Conservation (phyloP, 2,797 vertebrate species). For the Glossophaga mutica region DNA sequence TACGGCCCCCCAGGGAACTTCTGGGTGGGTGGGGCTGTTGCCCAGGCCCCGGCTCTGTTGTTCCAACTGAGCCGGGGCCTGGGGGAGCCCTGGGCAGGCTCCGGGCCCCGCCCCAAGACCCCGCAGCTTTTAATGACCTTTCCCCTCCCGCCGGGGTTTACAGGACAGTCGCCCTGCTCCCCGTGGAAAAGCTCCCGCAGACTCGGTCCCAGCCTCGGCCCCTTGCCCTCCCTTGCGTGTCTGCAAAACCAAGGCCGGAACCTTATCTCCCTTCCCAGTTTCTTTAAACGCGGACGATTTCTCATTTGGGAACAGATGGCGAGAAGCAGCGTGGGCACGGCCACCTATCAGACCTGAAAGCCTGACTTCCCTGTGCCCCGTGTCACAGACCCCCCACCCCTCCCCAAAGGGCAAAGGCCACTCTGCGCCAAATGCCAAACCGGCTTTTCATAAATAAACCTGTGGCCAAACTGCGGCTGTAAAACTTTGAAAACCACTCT, state of each 20-base stretch:
- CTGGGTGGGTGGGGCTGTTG: not conserved
- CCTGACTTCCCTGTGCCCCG: not conserved
- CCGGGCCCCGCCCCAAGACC: not conserved
- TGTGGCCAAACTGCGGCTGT: constrained; percentile 76
- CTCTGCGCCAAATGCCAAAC: constrained; percentile 79
- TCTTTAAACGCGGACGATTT: not conserved
- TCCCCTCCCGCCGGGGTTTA: not conserved
- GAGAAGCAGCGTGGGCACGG: not conserved
- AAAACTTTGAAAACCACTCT: constrained; percentile 82
- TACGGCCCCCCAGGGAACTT: not conserved
- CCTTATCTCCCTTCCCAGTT: not conserved
- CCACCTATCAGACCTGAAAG: not conserved
- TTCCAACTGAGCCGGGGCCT: not conserved
- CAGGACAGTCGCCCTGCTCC: not conserved
- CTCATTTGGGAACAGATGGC: not conserved
- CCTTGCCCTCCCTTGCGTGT: not conserved
- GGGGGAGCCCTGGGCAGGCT: not conserved
- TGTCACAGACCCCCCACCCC: not conserved
- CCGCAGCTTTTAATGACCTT: not conserved
- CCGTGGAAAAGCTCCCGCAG: not conserved
- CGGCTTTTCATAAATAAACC: constrained; percentile 83
- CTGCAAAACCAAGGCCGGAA: not conserved
- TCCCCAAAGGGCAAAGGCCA: constrained; percentile 73
- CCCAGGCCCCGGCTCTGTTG: not conserved
- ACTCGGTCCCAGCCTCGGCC: not conserved